Evolutionary conservation across 2,797 vertebrate genomes (phyloP).

Genomic region (Staurois parvus): DNA sequence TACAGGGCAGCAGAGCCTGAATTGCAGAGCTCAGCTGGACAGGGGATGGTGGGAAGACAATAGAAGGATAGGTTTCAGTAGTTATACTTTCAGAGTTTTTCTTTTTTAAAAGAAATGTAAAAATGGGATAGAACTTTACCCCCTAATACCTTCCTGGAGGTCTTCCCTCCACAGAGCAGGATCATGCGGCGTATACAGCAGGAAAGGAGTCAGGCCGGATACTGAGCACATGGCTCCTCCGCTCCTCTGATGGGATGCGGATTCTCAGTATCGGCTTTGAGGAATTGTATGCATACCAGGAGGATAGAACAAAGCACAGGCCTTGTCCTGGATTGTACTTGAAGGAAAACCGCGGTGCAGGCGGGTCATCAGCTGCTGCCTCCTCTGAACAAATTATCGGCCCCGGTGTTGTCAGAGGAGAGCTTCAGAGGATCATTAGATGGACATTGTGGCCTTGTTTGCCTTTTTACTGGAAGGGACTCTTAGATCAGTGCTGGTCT

Average conservation of each 20-base stretch:
- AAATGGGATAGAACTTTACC: no score
- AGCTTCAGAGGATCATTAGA: background rate
- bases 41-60: no score
- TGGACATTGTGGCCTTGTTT: background rate
- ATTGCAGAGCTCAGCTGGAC: no score
- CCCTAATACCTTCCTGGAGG: no score
- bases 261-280: slow-evolving; percentile 66
- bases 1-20: no score
- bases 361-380: slow-evolving; percentile 8
- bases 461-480: background rate
- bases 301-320: slow-evolving; percentile 68
- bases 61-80: no score
- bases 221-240: slow-evolving; percentile 64
- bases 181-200: background rate
- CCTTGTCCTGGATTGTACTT: slow-evolving; percentile 54
- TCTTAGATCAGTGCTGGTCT: no score
- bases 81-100: no score
- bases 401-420: background rate
- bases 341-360: background rate
- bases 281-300: slow-evolving; percentile 39
- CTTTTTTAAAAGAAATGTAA: no score
- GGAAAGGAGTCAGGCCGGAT: slow-evolving; percentile 64
- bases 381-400: slow-evolving; percentile 23
- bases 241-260: slow-evolving; percentile 66
- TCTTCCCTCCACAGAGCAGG: no score